phyloP scores from a whole-genome alignment of 2,113 vertebrate species.

The Syngnathus typhle region DNA sequence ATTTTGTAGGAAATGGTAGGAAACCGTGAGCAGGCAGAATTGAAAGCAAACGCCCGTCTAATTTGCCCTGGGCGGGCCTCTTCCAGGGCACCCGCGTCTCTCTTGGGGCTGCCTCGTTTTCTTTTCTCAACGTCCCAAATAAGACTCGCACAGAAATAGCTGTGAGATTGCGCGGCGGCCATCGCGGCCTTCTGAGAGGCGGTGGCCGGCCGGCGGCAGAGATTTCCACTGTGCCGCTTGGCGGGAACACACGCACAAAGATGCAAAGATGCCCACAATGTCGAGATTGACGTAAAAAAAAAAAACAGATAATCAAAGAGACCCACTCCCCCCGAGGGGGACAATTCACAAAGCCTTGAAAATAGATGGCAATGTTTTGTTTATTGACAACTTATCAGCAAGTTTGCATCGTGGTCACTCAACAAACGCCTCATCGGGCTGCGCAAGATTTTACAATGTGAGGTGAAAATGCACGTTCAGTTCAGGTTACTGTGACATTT shows the following conservation, averaged over 20 bases:
- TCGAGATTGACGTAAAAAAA: neutral
- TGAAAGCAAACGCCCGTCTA: neutral
- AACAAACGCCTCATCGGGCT: too few species aligned
- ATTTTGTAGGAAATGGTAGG: too few species aligned
- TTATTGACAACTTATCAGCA: too few species aligned
- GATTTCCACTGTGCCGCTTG: neutral
- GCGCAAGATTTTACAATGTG: too few species aligned
- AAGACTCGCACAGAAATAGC: conserved; percentile 46
- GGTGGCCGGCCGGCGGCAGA: conserved; percentile 42
- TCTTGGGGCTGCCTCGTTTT: conserved; percentile 24
- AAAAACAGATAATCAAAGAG: neutral
- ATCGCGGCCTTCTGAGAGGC: conserved; percentile 14
- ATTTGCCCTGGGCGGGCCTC: neutral
- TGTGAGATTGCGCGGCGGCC: conserved; percentile 51
- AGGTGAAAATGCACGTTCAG: too few species aligned
- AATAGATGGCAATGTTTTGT: neutral
- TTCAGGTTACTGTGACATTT: too few species aligned
- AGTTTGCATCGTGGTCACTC: too few species aligned
- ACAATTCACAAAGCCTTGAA: neutral
- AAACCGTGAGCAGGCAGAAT: neutral
- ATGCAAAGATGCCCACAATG: neutral
- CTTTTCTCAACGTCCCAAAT: conserved; percentile 3
- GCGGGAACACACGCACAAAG: conserved; percentile 26
- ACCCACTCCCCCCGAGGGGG: neutral
- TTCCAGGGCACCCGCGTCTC: conserved; percentile 1